Conservation (phyloP, 2,113 vertebrate species). For the Eretmochelys imbricata region DNA sequence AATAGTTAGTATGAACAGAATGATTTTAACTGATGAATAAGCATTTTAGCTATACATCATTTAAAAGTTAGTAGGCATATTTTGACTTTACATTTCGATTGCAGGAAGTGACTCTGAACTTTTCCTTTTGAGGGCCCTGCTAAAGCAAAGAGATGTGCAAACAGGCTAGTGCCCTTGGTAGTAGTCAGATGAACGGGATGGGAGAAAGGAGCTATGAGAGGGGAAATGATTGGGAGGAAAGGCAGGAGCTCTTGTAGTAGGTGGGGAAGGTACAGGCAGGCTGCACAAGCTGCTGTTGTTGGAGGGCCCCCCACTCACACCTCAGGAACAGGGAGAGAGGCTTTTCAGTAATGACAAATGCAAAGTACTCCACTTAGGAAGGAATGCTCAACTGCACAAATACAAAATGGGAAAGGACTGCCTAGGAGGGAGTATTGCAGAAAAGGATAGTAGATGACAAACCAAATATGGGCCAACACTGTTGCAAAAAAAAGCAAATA, state of each 20-base stretch:
- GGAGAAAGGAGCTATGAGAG: background rate
- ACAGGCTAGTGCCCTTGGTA: accelerated
- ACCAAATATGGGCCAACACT: too few relatives aligned
- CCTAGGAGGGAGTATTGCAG: too few relatives aligned
- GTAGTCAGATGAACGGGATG: background rate
- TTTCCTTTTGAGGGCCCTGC: background rate
- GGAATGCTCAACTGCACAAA: too few relatives aligned
- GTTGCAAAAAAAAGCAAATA: too few relatives aligned
- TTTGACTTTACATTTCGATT: background rate
- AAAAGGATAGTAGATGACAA: too few relatives aligned
- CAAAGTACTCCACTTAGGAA: too few relatives aligned
- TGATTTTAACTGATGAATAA: background rate
- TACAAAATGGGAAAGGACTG: too few relatives aligned
- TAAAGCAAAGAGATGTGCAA: background rate
- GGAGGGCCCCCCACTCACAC: background rate
- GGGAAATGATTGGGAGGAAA: background rate
- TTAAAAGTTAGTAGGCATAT: background rate
- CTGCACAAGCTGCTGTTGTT: too few relatives aligned
- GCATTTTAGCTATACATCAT: background rate
- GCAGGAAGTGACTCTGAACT: accelerated
- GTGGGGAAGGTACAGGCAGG: background rate
- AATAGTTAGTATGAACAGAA: background rate
- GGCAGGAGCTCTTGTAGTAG: background rate
- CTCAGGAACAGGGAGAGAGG: too few relatives aligned
- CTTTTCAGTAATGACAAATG: too few relatives aligned